Percentiles rank a stretch among this genome's conserved stretches.
phyloP scores from a whole-genome alignment of 2,113 vertebrate genomes.

The Mirounga angustirostris region DNA sequence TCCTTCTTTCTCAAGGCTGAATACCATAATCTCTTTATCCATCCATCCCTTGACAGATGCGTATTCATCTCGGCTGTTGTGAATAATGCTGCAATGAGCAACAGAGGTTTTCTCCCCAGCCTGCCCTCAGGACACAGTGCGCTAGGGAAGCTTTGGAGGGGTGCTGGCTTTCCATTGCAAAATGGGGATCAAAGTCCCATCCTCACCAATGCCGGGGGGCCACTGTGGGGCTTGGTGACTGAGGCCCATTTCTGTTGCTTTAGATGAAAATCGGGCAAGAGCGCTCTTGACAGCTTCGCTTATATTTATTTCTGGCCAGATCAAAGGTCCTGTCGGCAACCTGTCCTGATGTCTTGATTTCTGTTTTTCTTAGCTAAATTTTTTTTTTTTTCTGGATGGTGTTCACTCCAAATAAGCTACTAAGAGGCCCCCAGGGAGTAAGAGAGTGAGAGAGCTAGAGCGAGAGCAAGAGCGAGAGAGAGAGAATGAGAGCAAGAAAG shows the following conservation, averaged over 20 bases:
- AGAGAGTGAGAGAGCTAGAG: no score
- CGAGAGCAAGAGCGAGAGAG: no score
- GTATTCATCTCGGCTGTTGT: not conserved
- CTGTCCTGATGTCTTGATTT: conserved; percentile 72
- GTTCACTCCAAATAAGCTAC: conserved; percentile 65
- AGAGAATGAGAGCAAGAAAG: no score
- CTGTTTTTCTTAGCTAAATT: conserved; percentile 55
- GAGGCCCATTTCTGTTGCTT: not conserved
- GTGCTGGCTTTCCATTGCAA: not conserved
- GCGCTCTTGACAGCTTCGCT: conserved; percentile 47
- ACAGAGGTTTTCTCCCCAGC: not conserved
- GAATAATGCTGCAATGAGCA: fast-evolving
- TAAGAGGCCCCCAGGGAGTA: not conserved
- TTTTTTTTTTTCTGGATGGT: conserved; percentile 2
- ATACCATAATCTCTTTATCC: not conserved
- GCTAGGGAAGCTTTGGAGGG: not conserved
- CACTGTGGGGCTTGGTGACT: fast-evolving
- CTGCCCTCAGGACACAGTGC: not conserved
- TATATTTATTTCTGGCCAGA: conserved; percentile 77
- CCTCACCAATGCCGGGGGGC: not conserved
- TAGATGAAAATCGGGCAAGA: conserved; percentile 30
- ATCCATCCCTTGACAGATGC: not conserved
- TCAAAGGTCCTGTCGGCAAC: conserved; percentile 82
- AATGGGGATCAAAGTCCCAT: not conserved
- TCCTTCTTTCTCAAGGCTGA: not conserved